phyloP scores from a whole-genome alignment of 2,113 vertebrate genomes.

The Laticauda laticaudata region DNA sequence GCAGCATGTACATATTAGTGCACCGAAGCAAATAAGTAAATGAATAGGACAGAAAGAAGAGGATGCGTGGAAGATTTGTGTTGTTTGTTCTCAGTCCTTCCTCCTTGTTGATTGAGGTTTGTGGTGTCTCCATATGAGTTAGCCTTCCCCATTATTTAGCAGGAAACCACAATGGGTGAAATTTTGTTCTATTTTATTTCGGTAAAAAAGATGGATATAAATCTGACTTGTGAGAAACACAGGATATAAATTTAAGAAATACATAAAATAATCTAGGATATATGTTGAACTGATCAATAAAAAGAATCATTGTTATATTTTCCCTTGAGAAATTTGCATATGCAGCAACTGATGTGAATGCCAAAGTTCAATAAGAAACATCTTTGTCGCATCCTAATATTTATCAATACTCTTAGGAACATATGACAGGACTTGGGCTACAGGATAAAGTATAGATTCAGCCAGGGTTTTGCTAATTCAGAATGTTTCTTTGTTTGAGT shows the following conservation, averaged over 20 bases:
- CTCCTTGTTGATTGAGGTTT: neutral
- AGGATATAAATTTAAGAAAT: neutral
- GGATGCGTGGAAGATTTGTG: neutral
- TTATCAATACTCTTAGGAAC: neutral
- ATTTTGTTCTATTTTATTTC: neutral
- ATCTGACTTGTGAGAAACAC: neutral
- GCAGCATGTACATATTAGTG: neutral
- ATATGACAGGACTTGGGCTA: neutral
- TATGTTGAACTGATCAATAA: neutral
- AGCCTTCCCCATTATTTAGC: neutral
- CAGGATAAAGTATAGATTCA: neutral
- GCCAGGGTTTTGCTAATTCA: neutral
- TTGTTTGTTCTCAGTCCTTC: neutral
- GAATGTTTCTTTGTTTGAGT: neutral
- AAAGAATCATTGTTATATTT: neutral
- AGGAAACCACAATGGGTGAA: neutral
- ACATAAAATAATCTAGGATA: neutral
- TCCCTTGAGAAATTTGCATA: neutral
- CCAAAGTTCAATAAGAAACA: neutral
- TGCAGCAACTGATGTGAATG: conserved; percentile 7
- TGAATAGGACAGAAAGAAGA: neutral
- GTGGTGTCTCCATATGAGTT: neutral
- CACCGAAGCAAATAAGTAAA: neutral
- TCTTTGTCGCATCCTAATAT: neutral
- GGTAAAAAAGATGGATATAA: neutral